phyloP scores from a whole-genome alignment of 2,113 vertebrate species.

The Phrynosoma blainvillii region DNA sequence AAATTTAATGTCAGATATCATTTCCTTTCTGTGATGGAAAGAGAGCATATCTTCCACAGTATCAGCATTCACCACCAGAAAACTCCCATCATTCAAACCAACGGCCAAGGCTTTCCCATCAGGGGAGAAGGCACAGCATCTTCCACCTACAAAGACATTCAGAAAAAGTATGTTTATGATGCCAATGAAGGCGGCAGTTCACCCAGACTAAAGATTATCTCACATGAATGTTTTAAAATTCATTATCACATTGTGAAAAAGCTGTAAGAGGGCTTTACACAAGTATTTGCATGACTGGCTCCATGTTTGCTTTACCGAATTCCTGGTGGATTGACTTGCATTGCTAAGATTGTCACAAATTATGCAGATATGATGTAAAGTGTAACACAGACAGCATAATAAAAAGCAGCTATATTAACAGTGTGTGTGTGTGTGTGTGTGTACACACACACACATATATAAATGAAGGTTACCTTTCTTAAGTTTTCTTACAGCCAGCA shows the following conservation, averaged over 20 bases:
- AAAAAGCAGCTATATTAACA: background rate
- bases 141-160: conserved; percentile 79
- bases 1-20: conserved; percentile 96
- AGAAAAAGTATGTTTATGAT: background rate
- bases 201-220: background rate
- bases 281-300: background rate
- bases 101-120: conserved; percentile 96
- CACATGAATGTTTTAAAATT: accelerated
- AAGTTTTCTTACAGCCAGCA: conserved; percentile 97
- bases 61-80: conserved; percentile 96
- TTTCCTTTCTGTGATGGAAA: conserved; percentile 96
- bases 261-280: background rate
- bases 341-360: background rate
- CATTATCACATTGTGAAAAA: background rate
- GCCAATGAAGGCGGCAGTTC: accelerated
- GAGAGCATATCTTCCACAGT: conserved; percentile 98
- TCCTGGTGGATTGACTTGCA: background rate
- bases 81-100: conserved; percentile 95
- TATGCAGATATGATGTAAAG: background rate
- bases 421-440: background rate
- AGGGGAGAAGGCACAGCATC: conserved; percentile 96
- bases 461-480: conserved; percentile 86
- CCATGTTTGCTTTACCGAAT: background rate
- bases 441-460: background rate
- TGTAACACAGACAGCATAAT: background rate